phyloP scores from a whole-genome alignment of 2,113 vertebrate genomes.

The human region GRCh38 chr7:86854001-86854500 shows the following conservation, averaged over 20 bases:
- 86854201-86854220: background rate
- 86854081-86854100: background rate
- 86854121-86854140: background rate
- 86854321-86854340: background rate
- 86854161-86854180: background rate
- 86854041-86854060: background rate
- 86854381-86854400: background rate
- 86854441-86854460: conserved; percentile 25
- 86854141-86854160: background rate
- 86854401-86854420: background rate
- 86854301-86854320: background rate
- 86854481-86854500: background rate
- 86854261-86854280: background rate
- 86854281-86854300: background rate
- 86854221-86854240: background rate
- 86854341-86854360: background rate
- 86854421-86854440: background rate
- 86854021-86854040: background rate
- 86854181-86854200: background rate
- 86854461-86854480: background rate
- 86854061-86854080: background rate
- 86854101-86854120: background rate
- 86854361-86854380: background rate
- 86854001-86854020: background rate
- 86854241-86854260: background rate